Base-by-base conservation (phyloP, 2,797 vertebrate species). In the Graptemys geographica region DNA sequence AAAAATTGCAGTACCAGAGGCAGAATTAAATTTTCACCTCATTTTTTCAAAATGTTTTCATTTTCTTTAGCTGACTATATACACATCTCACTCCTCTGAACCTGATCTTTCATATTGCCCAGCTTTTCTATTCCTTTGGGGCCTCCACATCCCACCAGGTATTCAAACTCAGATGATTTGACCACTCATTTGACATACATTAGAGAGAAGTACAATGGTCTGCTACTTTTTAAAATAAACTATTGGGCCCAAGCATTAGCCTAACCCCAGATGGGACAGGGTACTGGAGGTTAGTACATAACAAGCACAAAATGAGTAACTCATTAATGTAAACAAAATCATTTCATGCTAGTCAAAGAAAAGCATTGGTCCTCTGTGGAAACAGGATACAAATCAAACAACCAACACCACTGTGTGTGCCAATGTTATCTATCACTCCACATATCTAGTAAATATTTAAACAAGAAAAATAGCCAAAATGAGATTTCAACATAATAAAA, bases 391-490 rank as follows among this genome's bases (percentile, higher is more conserved):
- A 86, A 93, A 85, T 53, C 11, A 44, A 65, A 59, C 3, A 25
- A 81, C 7, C 12, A 76, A 16, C 25, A 47, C 4, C 13, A 25
- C 25, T 18, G 25, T 78, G 15, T 49, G 27, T 12, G 44, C 74
- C 74, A 31, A 44, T 78, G 47, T 49, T 83, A 23, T 59, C 47
- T 51, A 55, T 15, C 33, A 86, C 19, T 4, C 33, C 23, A 18
- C 51, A 59, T 37, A 80, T 69, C 33, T n/a, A 18, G 53, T 85
- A 90, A 78, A 85, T 79, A 79, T 81, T 84, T 51, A 65, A 56
- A 84, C 84, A 56, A 95, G 52, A 8, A 41, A 95, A 92, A 85
- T 27, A 2, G 87, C 52, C 65, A 16, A 93, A 90, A 88, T 76
- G 6, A 89, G 1, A 56, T 84, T 84, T 81, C 21, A 33, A 6